Conservation (phyloP, 2,797 vertebrate genomes). For the Lagocephalus sceleratus region DNA sequence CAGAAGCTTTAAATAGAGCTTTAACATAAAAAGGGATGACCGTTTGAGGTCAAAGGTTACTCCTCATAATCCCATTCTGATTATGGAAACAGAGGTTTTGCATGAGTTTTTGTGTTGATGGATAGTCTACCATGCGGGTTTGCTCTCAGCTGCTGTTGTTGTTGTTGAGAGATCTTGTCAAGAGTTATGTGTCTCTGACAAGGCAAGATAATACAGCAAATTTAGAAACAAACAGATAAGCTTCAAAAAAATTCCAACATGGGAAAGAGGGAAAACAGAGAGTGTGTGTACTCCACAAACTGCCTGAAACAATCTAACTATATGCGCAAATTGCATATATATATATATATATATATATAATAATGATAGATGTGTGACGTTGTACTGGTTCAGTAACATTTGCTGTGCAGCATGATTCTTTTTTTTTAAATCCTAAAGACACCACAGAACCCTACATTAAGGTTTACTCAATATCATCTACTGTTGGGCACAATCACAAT, state of each 20-base stretch:
- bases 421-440: neutral
- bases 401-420: neutral
- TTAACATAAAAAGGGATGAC: slow-evolving; percentile 1
- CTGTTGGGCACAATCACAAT: no score
- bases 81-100: neutral
- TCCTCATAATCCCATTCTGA: neutral
- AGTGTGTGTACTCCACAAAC: neutral
- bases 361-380: no score
- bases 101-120: no score
- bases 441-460: no score
- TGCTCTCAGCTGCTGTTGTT: slow-evolving; percentile 20
- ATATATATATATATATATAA: no score
- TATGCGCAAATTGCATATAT: no score
- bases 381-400: no score
- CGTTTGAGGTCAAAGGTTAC: neutral
- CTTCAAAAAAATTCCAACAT: neutral
- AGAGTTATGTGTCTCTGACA: slow-evolving; percentile 20
- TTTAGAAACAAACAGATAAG: slow-evolving; percentile 54
- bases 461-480: no score
- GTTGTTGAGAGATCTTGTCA: slow-evolving; percentile 12
- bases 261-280: neutral
- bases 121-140: no score
- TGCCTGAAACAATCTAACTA: no score
- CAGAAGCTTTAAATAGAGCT: slow-evolving; percentile 32
- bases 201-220: slow-evolving; percentile 46